These are phyloP conservation scores for Philopotamus ludificatus DNA, from an alignment of 1,140 invertebrate species.

Conservation along the genomic window DNA sequence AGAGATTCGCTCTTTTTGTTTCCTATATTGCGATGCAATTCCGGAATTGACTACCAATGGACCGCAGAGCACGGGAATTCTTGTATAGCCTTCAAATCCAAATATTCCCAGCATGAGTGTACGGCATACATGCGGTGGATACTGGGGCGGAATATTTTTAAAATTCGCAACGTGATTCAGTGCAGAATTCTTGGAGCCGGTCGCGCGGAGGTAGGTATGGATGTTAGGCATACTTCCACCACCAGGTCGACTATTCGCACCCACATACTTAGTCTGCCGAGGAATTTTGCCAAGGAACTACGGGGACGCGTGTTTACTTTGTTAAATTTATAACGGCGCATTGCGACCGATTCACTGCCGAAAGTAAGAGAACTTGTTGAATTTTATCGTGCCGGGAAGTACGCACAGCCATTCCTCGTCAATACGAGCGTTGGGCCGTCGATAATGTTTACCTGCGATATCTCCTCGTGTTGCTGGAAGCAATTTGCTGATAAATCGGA, in stretches of 20 bases:
- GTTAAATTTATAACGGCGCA: slow-evolving; percentile 8
- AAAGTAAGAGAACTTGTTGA: no score
- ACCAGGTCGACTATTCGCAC: not conserved
- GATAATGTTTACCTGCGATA: no score
- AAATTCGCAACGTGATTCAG: slow-evolving; percentile 6
- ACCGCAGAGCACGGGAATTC: no score
- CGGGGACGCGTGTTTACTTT: slow-evolving; percentile 12
- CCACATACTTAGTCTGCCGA: not conserved
- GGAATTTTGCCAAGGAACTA: slow-evolving; percentile 3
- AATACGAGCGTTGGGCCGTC: no score
- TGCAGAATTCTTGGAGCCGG: slow-evolving; percentile 4
- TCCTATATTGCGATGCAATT: no score
- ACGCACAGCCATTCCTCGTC: no score
- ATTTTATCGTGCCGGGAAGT: no score
- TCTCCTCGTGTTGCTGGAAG: not conserved
- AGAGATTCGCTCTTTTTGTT: no score
- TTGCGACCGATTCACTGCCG: not conserved
- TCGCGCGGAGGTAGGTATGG: not conserved
- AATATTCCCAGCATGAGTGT: no score
- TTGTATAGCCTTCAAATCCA: no score
- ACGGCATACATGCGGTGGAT: not conserved
- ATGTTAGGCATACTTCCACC: slow-evolving; percentile 15
- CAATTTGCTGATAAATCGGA: slow-evolving; percentile 8
- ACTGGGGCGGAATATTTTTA: not conserved
- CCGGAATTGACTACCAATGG: no score